Conservation (phyloP, 2,888 invertebrate species). For the Caenorhabditis sp. region DNA sequence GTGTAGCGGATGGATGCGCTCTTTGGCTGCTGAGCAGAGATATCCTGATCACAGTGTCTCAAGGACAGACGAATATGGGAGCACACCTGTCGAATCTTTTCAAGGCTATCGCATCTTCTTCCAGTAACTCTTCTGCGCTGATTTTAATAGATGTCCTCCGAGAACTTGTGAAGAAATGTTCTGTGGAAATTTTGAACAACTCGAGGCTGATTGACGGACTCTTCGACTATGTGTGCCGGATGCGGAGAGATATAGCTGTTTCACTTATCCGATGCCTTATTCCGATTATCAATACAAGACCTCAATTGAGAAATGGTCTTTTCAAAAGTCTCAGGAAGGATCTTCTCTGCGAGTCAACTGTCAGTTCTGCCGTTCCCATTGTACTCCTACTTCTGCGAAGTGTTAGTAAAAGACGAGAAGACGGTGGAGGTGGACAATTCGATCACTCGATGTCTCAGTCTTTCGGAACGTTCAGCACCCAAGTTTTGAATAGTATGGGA, state of each 20-base stretch:
- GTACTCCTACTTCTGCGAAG: conserved; percentile 64
- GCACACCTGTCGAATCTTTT: conserved; percentile 63
- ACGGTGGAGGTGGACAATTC: conserved; percentile 62
- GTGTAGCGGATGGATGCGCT: conserved; percentile 66
- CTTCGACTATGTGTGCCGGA: conserved; percentile 70
- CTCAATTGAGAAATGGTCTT: conserved; percentile 69
- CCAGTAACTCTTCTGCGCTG: conserved; percentile 67
- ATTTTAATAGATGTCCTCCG: conserved; percentile 74
- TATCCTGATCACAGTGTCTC: conserved; percentile 44
- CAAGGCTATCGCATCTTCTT: conserved; percentile 66
- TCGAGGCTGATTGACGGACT: conserved; percentile 68
- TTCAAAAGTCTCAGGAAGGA: conserved; percentile 74
- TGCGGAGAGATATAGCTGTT: conserved; percentile 72
- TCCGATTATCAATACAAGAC: conserved; percentile 76
- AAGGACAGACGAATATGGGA: conserved; percentile 46
- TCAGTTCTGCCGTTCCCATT: conserved; percentile 68
- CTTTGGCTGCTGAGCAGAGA: conserved; percentile 64
- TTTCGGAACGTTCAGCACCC: conserved; percentile 71
- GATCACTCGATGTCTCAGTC: conserved; percentile 70
- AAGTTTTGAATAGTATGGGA: conserved; percentile 64
- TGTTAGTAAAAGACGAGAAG: conserved; percentile 64
- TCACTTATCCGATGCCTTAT: conserved; percentile 76
- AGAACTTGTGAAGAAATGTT: conserved; percentile 68
- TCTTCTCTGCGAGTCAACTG: conserved; percentile 61
- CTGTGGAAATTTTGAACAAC: conserved; percentile 73